phyloP scores from a whole-genome alignment of 2,888 invertebrate genomes.

The Pasiphila rectangulata region DNA sequence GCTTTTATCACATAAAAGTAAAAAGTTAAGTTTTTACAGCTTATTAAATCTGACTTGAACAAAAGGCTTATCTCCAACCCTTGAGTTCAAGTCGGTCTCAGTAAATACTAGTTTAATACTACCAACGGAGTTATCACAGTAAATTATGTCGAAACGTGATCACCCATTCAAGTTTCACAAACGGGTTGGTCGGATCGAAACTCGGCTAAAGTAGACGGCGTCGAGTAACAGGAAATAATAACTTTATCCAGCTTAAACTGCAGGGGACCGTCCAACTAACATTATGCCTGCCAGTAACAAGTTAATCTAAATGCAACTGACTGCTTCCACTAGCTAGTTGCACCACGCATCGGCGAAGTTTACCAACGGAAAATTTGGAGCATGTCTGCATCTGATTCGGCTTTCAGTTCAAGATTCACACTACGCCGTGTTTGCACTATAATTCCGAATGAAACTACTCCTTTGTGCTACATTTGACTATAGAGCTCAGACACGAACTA shows the following conservation, averaged over 20 bases:
- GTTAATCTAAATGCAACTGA: conserved; percentile 78
- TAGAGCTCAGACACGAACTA: conserved; percentile 34
- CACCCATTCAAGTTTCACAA: conserved; percentile 74
- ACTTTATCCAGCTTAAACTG: conserved; percentile 76
- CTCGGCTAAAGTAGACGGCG: conserved; percentile 72
- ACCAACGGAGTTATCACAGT: conserved; percentile 55
- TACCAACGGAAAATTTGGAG: conserved; percentile 70
- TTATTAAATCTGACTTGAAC: too few species aligned
- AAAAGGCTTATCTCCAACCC: conserved; percentile 1
- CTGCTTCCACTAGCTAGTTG: conserved; percentile 65
- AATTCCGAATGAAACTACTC: conserved; percentile 20
- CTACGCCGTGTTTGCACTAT: conserved; percentile 37
- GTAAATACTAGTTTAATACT: conserved; percentile 64
- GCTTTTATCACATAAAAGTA: neutral
- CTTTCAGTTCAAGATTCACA: conserved; percentile 43
- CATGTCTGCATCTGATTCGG: conserved; percentile 58
- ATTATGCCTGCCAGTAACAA: conserved; percentile 79
- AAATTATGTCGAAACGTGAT: conserved; percentile 68
- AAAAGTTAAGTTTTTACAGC: neutral
- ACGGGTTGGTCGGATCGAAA: conserved; percentile 71
- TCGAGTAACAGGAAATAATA: conserved; percentile 77
- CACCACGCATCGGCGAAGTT: conserved; percentile 72
- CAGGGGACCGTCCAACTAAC: conserved; percentile 75
- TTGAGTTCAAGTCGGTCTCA: conserved; percentile 39
- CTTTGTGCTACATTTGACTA: conserved; percentile 26